Evolutionary conservation across 1,140 invertebrate species (phyloP), one percentile per base, ranked within the genome.

Genomic region (Acyrthosiphon pisum): DNA sequence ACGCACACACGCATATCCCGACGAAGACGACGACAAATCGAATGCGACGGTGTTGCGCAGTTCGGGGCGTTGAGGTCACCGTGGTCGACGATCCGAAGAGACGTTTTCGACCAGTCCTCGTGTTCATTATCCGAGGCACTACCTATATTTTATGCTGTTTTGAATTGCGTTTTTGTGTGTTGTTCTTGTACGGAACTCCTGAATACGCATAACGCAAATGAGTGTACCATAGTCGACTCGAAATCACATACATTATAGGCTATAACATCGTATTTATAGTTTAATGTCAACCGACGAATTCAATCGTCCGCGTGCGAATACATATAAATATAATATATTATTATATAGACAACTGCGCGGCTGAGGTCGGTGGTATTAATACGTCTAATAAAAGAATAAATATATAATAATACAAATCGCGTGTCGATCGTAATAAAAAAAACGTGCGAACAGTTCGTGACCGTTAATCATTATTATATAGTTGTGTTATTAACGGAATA

Each of bases 371-470:
- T 76, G 11, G 60, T n/a, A n/a, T 76, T 76, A 76, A 76, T 76
- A 30, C n/a, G 14, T 76, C 60, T 35, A 76, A 76, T 76, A n/a
- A 76, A 23, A 53, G 50, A 53, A 76, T 68, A 18, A 60, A 60
- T 68, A 68, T n/a, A 68, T n/a, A 76, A 76, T 76, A 76, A 76
- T 76, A 8, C 9, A 88, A 50, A 88, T 88, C n/a, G n/a, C 44
- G 30, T 35, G 44, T n/a, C 30, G 86, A 88, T 50, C 44, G 44
- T 37, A 46, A 87, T 86, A 44, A 35, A 86, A 86, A 30, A 87
- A 87, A 6, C 84, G 84, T 87, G 84, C 44, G 44, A 87, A n/a
- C 26, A 46, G 84, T 87, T 87, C 84, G 44, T 87, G 84, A 84
- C 83, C 41, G 41, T 44, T 84, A 44, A 84, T 84, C 23, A 84